Evolutionary conservation across 1,140 invertebrate species (phyloP).

Genomic region (Pseudachorutes palmiensis): DNA sequence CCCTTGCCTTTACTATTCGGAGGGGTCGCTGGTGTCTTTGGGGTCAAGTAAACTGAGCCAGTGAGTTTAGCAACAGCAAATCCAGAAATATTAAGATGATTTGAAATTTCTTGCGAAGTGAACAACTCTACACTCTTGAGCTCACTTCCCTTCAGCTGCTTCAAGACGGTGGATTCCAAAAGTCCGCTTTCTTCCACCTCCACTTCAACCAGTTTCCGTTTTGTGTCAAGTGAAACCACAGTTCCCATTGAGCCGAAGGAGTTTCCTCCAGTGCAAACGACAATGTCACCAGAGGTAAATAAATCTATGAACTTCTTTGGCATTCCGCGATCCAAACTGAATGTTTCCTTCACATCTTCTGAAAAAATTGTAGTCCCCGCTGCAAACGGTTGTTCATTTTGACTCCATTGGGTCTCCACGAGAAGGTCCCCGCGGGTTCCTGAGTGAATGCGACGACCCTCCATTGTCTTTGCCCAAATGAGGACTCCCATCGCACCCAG

Average conservation of each 20-base stretch:
- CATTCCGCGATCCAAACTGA: background rate
- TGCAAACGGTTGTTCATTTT: background rate
- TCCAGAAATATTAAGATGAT: constrained; percentile 54
- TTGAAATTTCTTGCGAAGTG: constrained; percentile 43
- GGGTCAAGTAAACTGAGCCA: constrained; percentile 58
- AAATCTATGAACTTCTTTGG: background rate
- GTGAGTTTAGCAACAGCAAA: constrained; percentile 73
- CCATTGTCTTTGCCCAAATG: constrained; percentile 62
- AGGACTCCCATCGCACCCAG: constrained; percentile 61
- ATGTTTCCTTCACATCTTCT: background rate
- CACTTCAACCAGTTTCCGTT: background rate
- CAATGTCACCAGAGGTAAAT: too few species aligned
- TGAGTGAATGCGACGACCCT: constrained; percentile 55
- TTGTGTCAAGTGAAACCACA: too few species aligned
- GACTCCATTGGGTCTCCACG: constrained; percentile 51
- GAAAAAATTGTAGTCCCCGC: background rate
- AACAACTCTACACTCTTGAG: constrained; percentile 16
- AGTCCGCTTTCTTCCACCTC: background rate
- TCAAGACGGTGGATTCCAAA: background rate
- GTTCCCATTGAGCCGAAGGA: background rate
- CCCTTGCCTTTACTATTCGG: constrained; percentile 13
- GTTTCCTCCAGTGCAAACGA: background rate
- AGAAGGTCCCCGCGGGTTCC: constrained; percentile 51
- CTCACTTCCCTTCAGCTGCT: background rate
- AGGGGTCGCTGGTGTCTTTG: constrained; percentile 17